Conservation (phyloP, 1,140 invertebrate genomes). For the Dendroctonus valens region DNA sequence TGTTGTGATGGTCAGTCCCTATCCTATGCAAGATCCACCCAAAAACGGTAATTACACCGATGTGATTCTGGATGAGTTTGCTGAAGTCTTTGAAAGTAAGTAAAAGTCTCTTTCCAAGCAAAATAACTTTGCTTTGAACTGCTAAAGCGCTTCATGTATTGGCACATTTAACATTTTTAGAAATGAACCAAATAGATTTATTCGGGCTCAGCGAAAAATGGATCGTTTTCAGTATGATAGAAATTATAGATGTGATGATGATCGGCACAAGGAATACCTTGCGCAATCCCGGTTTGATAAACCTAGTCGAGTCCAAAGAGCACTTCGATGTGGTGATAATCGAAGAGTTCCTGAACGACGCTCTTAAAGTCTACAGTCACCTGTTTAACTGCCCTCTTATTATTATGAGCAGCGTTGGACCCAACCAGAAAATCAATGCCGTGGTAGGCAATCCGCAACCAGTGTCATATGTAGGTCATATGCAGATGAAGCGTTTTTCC, state of each 20-base stretch:
- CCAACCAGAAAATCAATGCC: slow-evolving; percentile 26
- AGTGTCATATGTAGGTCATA: slow-evolving; percentile 45
- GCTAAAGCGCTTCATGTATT: neutral
- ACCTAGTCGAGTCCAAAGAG: slow-evolving; percentile 32
- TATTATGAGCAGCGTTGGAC: slow-evolving; percentile 46
- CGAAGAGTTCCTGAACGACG: slow-evolving; percentile 38
- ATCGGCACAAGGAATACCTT: slow-evolving; percentile 5
- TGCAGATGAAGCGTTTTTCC: slow-evolving; percentile 36
- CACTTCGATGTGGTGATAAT: slow-evolving; percentile 41
- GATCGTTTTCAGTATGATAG: neutral
- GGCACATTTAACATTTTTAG: neutral
- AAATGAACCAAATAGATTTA: neutral
- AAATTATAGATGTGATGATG: neutral
- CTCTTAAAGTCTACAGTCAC: slow-evolving; percentile 22
- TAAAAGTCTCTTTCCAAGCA: neutral
- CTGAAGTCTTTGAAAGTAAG: slow-evolving; percentile 29
- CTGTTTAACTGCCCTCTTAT: slow-evolving; percentile 34
- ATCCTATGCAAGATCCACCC: slow-evolving; percentile 49
- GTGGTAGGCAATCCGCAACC: slow-evolving; percentile 49
- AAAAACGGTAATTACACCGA: slow-evolving; percentile 23
- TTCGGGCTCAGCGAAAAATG: neutral
- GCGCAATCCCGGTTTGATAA: slow-evolving; percentile 16
- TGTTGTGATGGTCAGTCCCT: slow-evolving; percentile 57
- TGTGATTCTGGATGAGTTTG: slow-evolving; percentile 27
- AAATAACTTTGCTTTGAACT: too few species aligned